Percentiles rank a stretch among this genome's conserved stretches.
Evolutionary conservation across 53 echinoderm and acorn worm species (phyloP).

Genomic region (Paracentrotus lividus): DNA sequence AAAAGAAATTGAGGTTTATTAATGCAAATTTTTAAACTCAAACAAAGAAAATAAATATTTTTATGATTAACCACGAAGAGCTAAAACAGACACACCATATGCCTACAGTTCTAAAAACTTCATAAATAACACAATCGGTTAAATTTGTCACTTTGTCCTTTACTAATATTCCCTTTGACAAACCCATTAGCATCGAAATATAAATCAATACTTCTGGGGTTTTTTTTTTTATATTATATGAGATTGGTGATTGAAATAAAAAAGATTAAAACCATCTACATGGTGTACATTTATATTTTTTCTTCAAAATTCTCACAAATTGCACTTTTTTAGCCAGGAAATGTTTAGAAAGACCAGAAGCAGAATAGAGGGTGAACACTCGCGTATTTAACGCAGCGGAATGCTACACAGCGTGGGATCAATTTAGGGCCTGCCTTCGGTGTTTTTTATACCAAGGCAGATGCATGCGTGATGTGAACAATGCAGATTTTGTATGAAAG

Average conservation of each 20-base stretch:
- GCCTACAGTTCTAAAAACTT: not conserved
- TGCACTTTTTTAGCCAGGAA: not conserved
- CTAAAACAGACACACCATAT: constrained; percentile 1
- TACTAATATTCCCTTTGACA: not conserved
- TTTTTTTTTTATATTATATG: no score
- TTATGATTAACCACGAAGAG: not conserved
- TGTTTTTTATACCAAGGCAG: constrained; percentile 33
- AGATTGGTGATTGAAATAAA: not conserved
- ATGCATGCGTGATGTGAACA: not conserved
- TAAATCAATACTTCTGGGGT: constrained; percentile 12
- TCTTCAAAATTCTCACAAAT: not conserved
- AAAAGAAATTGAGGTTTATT: not conserved
- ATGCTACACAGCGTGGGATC: constrained; percentile 40
- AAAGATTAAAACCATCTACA: constrained; percentile 9
- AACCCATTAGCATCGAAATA: constrained; percentile 35
- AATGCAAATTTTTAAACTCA: not conserved
- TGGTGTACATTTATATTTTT: no score
- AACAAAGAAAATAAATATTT: not conserved
- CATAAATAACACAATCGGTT: not conserved
- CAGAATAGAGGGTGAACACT: not conserved
- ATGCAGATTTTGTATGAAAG: not conserved
- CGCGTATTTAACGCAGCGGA: constrained; percentile 16
- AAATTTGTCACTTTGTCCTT: not conserved
- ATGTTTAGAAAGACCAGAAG: constrained; percentile 5
- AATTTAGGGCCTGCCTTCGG: constrained; percentile 37